Conservation (phyloP, 35 echinoderm and acorn worm species). For the Chiridota heheva region DNA sequence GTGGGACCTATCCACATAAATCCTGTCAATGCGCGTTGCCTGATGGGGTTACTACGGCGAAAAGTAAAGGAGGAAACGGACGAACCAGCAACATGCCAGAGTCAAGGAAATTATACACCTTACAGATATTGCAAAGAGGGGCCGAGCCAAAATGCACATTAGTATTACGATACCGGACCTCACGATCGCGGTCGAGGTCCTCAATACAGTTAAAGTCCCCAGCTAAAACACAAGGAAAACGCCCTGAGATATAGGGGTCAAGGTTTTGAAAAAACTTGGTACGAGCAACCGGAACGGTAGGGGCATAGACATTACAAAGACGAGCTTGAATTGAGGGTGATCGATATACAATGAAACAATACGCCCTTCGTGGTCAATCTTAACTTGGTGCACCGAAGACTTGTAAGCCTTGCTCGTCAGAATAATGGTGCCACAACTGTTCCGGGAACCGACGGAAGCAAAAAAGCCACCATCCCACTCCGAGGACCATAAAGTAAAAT, state of each 20-base stretch:
- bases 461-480: slow-evolving; percentile 2
- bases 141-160: not conserved
- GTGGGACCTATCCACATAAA: not conserved
- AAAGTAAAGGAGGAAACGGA: not conserved
- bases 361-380: not conserved
- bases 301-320: slow-evolving; percentile 40
- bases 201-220: slow-evolving; percentile 43
- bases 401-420: not conserved
- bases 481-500: not conserved
- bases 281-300: slow-evolving; percentile 6
- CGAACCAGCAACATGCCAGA: not conserved
- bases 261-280: slow-evolving; percentile 1
- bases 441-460: not conserved
- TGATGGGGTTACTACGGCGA: not conserved
- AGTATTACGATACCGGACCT: not conserved
- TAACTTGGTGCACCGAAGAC: not conserved
- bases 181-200: not conserved
- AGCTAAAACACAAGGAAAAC: slow-evolving; percentile 5
- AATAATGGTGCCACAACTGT: not conserved
- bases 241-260: not conserved
- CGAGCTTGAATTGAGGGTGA: not conserved
- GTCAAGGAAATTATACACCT: not conserved
- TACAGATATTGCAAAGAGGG: not conserved
- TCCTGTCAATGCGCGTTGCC: slow-evolving; percentile 22
- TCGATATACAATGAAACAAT: not conserved